phyloP scores from a whole-genome alignment of 2,888 invertebrate species.

The Leptinotarsa rubiginosa region DNA sequence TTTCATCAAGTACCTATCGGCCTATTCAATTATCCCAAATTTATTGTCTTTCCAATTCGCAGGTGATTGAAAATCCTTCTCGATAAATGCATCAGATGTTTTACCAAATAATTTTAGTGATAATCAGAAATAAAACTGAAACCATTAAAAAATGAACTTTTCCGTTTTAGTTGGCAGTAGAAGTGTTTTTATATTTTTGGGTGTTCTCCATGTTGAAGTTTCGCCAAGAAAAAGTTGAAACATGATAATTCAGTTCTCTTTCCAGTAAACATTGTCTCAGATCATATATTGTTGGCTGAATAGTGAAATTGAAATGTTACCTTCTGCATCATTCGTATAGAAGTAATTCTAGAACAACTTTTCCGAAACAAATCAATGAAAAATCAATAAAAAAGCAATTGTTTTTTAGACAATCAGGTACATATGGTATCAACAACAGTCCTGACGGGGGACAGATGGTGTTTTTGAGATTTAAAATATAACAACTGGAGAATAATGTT shows the following conservation, averaged over 20 bases:
- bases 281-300: background rate
- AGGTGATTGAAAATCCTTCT: background rate
- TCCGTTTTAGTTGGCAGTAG: slow-evolving; percentile 39
- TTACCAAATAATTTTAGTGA: background rate
- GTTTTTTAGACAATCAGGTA: too few relatives aligned
- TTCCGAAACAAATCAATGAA: too few relatives aligned
- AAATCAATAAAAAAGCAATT: too few relatives aligned
- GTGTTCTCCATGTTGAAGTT: slow-evolving; percentile 47
- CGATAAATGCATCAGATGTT: background rate
- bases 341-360: too few relatives aligned
- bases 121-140: slow-evolving; percentile 28
- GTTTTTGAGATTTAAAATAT: too few relatives aligned
- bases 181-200: slow-evolving; percentile 54
- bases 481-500: too few relatives aligned
- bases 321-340: too few relatives aligned
- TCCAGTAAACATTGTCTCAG: slow-evolving; percentile 19
- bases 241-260: slow-evolving; percentile 27
- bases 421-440: too few relatives aligned
- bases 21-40: too few relatives aligned
- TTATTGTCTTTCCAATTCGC: too few relatives aligned
- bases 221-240: slow-evolving; percentile 50
- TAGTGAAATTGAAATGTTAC: background rate
- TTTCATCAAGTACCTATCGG: too few relatives aligned
- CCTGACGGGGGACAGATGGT: too few relatives aligned
- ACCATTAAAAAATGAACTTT: slow-evolving; percentile 28